Percentiles rank a stretch among this genome's conserved stretches.
phyloP scores from a whole-genome alignment of 2,888 invertebrate genomes.

The Acrocyrtus sp. region DNA sequence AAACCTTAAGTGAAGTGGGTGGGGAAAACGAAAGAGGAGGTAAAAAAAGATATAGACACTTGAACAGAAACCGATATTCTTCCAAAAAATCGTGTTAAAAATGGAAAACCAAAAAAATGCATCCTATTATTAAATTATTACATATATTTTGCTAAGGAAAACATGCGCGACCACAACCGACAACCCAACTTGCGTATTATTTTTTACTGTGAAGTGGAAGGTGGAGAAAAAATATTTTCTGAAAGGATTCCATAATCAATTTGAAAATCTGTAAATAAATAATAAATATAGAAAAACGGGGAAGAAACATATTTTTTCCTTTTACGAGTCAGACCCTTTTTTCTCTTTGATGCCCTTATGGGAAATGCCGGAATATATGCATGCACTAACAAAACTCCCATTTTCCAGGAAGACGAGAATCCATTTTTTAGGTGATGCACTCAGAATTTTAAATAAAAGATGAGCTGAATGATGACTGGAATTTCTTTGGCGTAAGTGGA shows the following conservation, averaged over 20 bases:
- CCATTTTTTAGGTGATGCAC: conserved; percentile 1
- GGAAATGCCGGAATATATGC: not conserved
- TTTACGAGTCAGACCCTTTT: too few species aligned
- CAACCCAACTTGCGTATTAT: too few species aligned
- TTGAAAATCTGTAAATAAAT: conserved; percentile 20
- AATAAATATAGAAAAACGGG: too few species aligned
- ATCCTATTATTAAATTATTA: not conserved
- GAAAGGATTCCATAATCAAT: conserved; percentile 7
- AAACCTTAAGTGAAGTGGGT: too few species aligned
- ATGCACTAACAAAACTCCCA: not conserved
- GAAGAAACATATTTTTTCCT: not conserved
- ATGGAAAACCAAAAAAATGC: not conserved
- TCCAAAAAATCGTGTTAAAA: conserved; percentile 2
- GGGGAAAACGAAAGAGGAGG: too few species aligned
- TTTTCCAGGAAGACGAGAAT: not conserved
- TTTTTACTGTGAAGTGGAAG: conserved; percentile 18
- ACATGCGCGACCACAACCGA: too few species aligned
- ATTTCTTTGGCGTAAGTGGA: not conserved
- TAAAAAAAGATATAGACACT: too few species aligned
- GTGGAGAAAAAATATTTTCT: not conserved
- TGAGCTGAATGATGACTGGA: conserved; percentile 13
- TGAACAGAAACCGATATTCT: too few species aligned
- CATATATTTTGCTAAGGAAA: not conserved
- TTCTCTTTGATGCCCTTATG: too few species aligned
- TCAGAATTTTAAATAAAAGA: conserved; percentile 42